Base-by-base conservation (phyloP, 2,113 vertebrate species). In the Sebastes fasciatus region DNA sequence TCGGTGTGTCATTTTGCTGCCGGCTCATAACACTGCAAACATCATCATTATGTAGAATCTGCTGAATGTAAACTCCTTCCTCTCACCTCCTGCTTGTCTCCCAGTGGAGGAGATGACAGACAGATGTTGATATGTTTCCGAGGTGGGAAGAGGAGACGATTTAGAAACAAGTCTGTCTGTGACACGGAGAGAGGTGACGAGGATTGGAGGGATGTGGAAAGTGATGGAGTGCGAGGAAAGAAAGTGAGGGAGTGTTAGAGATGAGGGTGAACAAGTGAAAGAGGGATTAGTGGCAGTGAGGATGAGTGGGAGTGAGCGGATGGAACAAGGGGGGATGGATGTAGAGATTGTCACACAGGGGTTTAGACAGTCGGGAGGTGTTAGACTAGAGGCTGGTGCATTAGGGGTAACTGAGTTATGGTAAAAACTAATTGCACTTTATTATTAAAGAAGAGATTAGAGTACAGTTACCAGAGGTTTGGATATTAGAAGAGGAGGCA, bases 121-220 rank as follows among this genome's bases (percentile, higher is more conserved):
- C 79, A 65, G 81, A 86, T 71, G 85, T 58, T 89, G 60, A 65
- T 77, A 60, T 43, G 65, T 74, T 64, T 89, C 67, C 12, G 19
- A 48, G 66, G 79, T 80, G 80, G 54, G 49, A 80, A 70, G 23
- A 63, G 80, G 60, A 79, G 60, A 72, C 58, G 4, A 62, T 69
- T 81, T 71, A 69, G 26, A 69, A 73, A 34, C 21, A 45, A 51
- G 69, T 58, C 54, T 43, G 14, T 54, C 43, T 1, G 12, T 75
- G 75, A 55, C 83, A 52, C 1, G 2, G 67, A 57, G 19, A 61
- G 23, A 86, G 72, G 78, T 66, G 83, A 76, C 4, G 48, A 42
- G n/a, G 49, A 52, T n/a, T n/a, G 26, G 58, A 77, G 71, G 71
- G 74, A 64, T 40, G 61, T 26, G 57, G 23, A 67, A 65, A 65